Conservation (phyloP, 2,888 invertebrate genomes). For the Eubasilissa splendida region DNA sequence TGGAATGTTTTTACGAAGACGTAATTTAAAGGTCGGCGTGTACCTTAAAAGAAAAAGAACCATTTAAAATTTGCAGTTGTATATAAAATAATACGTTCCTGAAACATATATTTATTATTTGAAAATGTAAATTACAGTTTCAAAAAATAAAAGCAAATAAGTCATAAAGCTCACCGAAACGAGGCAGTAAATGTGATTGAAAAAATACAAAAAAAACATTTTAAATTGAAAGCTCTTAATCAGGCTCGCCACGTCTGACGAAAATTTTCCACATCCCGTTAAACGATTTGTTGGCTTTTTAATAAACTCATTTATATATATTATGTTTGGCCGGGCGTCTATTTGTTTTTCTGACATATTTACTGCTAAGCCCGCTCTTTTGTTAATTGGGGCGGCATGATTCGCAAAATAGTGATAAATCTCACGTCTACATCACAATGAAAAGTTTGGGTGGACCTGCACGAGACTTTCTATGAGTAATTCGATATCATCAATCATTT, state of each 20-base stretch:
- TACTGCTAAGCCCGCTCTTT: conserved; percentile 48
- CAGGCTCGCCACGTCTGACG: background rate
- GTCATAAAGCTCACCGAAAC: no score
- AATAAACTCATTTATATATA: conserved; percentile 45
- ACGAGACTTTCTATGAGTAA: background rate
- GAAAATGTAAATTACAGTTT: no score
- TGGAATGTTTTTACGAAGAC: no score
- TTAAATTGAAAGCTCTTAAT: background rate
- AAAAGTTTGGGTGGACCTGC: background rate
- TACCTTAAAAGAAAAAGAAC: no score
- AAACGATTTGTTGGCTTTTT: conserved; percentile 41
- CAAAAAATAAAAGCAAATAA: no score
- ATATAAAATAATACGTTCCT: no score
- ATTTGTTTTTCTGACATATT: conserved; percentile 56
- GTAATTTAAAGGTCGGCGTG: no score
- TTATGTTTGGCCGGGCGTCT: conserved; percentile 36
- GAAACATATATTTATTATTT: no score
- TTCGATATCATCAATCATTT: background rate
- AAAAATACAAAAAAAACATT: background rate
- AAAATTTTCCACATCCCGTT: conserved; percentile 32
- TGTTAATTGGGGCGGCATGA: conserved; percentile 58
- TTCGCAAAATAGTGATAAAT: conserved; percentile 56
- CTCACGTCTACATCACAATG: conserved; percentile 16
- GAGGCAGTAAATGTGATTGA: no score
- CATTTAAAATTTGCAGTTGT: no score